phyloP scores from a whole-genome alignment of 1,140 invertebrate species.

The Saxidomus purpurata region DNA sequence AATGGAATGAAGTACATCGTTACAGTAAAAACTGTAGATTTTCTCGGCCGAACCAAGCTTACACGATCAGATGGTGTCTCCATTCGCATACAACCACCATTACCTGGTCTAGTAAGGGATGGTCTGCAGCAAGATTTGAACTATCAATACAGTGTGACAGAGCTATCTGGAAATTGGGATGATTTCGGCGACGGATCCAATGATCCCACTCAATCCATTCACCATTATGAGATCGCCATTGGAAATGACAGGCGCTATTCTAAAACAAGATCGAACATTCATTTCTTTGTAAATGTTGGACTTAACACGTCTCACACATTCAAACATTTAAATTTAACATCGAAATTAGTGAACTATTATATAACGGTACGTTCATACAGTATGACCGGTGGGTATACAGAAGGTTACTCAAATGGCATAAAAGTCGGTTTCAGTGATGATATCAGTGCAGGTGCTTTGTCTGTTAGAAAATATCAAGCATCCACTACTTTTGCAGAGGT shows the following conservation, averaged over 20 bases:
- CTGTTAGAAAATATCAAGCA: slow-evolving; percentile 25
- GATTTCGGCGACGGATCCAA: slow-evolving; percentile 47
- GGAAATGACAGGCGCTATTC: slow-evolving; percentile 50
- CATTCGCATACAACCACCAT: slow-evolving; percentile 45
- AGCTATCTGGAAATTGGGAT: slow-evolving; percentile 52
- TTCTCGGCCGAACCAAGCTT: slow-evolving; percentile 12
- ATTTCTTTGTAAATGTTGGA: slow-evolving; percentile 59
- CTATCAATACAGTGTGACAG: slow-evolving; percentile 47
- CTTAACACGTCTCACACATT: slow-evolving; percentile 54
- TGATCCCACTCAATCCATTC: slow-evolving; percentile 36
- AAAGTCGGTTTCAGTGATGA: slow-evolving; percentile 47
- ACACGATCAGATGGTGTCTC: slow-evolving; percentile 43
- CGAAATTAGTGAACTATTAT: slow-evolving; percentile 46
- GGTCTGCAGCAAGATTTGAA: slow-evolving; percentile 32
- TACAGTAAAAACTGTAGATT: slow-evolving; percentile 43
- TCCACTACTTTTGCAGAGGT: slow-evolving; percentile 18
- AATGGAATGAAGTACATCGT: slow-evolving; percentile 54
- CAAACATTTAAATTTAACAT: slow-evolving; percentile 37
- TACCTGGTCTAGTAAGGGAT: slow-evolving; percentile 37
- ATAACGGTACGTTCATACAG: slow-evolving; percentile 45
- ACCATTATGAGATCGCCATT: slow-evolving; percentile 47
- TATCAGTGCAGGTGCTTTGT: slow-evolving; percentile 34
- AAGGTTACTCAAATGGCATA: slow-evolving; percentile 53
- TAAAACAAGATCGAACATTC: slow-evolving; percentile 47
- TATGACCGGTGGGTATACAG: slow-evolving; percentile 42